Evolutionary conservation across 2,113 vertebrate species (phyloP).

Genomic region (Pleuronectes platessa): DNA sequence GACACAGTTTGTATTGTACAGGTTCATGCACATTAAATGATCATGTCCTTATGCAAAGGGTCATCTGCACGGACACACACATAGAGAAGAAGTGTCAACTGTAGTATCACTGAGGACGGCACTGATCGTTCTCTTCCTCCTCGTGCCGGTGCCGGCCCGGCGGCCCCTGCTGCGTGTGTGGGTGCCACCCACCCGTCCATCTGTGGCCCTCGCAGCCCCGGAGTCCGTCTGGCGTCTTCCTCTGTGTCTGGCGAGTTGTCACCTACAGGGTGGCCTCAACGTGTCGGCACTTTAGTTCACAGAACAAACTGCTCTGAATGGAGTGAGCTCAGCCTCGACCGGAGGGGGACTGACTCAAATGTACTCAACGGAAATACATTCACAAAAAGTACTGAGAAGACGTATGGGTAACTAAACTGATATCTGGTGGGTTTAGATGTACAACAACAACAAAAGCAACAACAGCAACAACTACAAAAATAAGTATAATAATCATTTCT

Average conservation of each 20-base stretch:
- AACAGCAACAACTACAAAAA: too few species aligned
- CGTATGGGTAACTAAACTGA: too few species aligned
- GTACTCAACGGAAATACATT: background rate
- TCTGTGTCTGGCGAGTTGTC: slow-evolving; percentile 79
- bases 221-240: slow-evolving; percentile 79
- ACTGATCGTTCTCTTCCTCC: slow-evolving; percentile 26
- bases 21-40: slow-evolving; percentile 9
- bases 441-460: too few species aligned
- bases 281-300: slow-evolving; percentile 15
- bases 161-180: slow-evolving; percentile 54
- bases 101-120: slow-evolving; percentile 41
- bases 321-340: slow-evolving; percentile 6
- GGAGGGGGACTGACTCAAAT: background rate
- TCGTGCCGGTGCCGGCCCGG: slow-evolving; percentile 40
- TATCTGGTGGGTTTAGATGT: too few species aligned
- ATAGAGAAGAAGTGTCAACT: slow-evolving; percentile 31
- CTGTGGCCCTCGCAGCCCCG: slow-evolving; percentile 70
- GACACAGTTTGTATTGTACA: background rate
- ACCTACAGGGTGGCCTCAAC: slow-evolving; percentile 49
- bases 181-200: slow-evolving; percentile 80
- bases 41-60: slow-evolving; percentile 27
- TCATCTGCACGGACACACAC: slow-evolving; percentile 16
- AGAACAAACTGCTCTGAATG: background rate
- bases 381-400: too few species aligned
- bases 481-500: too few species aligned